Evolutionary conservation across 2,113 vertebrate genomes (phyloP).

Genomic region (Sigmodon hispidus): DNA sequence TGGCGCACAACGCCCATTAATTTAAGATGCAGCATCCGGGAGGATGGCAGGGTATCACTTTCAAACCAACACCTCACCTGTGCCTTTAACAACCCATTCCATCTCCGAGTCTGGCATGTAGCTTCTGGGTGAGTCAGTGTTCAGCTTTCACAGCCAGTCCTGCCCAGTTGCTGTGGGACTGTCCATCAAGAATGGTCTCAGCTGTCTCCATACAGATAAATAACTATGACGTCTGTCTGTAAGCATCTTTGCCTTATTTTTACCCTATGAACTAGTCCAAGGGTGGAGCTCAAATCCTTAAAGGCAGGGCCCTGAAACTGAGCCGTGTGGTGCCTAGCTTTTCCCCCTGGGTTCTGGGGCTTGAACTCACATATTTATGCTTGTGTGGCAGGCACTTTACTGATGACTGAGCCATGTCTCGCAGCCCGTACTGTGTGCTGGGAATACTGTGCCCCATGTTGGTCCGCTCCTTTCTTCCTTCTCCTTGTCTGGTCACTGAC

Average conservation of each 20-base stretch:
- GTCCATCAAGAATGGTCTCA: conserved; percentile 11
- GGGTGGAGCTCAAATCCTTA: conserved; percentile 25
- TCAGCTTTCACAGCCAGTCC: not conserved
- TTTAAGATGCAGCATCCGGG: not conserved
- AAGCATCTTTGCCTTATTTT: conserved; percentile 55
- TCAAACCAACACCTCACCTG: not conserved
- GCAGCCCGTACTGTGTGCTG: not conserved
- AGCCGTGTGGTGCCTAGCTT: not conserved
- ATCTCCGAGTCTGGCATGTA: not conserved
- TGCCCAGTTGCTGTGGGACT: conserved; percentile 8
- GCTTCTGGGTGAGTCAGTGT: not conserved
- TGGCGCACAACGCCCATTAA: not conserved
- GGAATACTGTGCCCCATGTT: not conserved
- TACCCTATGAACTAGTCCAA: conserved; percentile 27
- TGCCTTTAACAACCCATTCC: not conserved
- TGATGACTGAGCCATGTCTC: not conserved
- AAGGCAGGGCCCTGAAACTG: not conserved
- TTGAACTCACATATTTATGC: not conserved
- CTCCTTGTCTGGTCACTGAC: not conserved
- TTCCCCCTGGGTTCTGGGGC: not conserved
- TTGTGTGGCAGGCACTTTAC: not conserved
- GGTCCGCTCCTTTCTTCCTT: not conserved
- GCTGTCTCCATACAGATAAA: conserved; percentile 49
- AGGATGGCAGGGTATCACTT: not conserved
- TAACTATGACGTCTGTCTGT: conserved; percentile 21